These are phyloP conservation scores for Hippocampus guttulatus DNA, from an alignment of 2,113 vertebrate species.

Conservation along the genomic window DNA sequence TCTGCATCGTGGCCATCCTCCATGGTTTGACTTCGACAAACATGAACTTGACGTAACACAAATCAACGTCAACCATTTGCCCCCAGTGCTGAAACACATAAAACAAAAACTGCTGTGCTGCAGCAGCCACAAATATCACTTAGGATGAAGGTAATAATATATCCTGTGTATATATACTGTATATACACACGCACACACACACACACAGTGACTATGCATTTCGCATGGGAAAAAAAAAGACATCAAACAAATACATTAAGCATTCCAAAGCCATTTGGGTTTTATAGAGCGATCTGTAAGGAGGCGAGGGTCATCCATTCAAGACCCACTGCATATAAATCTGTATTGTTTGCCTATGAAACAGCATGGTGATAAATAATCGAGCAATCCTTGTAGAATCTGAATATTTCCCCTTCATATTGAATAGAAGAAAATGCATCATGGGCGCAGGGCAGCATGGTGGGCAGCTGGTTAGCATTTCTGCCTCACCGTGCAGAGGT, in stretches of 20 bases:
- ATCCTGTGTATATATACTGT: too few relatives aligned
- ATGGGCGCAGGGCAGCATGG: too few relatives aligned
- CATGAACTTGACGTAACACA: neutral
- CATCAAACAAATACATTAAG: neutral
- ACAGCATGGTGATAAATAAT: neutral
- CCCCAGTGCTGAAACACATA: neutral
- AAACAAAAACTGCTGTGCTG: neutral
- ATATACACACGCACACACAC: too few relatives aligned
- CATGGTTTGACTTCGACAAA: neutral
- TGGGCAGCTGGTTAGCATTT: too few relatives aligned
- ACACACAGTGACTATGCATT: neutral
- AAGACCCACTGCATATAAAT: neutral
- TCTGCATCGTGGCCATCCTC: neutral
- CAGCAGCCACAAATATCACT: neutral
- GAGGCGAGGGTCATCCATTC: neutral
- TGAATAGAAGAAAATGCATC: too few relatives aligned
- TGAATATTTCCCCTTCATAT: neutral
- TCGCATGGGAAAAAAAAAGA: neutral
- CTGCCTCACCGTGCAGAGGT: too few relatives aligned
- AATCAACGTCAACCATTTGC: conserved; percentile 6
- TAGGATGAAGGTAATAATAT: neutral
- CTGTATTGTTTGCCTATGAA: neutral
- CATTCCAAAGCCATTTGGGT: neutral
- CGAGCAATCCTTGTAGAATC: neutral
- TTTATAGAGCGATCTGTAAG: neutral